phyloP scores from a whole-genome alignment of 2,888 invertebrate species.

The Thecophora atra region DNA sequence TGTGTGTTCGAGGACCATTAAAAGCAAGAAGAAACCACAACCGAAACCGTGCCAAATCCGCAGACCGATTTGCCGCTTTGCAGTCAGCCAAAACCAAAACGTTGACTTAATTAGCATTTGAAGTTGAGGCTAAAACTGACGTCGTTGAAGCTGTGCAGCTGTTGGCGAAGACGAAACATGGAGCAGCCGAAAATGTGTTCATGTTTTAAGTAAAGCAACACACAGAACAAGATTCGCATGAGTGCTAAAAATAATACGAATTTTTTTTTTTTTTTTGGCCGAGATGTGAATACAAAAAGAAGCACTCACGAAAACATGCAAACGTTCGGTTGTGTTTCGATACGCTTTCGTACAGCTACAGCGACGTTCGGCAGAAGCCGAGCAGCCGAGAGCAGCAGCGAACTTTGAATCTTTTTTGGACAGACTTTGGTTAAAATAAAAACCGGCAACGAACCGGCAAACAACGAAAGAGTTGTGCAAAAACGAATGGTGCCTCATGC shows the following conservation, averaged over 20 bases:
- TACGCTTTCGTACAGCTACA: neutral
- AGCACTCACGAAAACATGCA: neutral
- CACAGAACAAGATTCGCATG: neutral
- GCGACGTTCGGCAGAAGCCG: neutral
- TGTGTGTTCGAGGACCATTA: neutral
- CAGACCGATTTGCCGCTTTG: neutral
- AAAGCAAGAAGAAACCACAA: neutral
- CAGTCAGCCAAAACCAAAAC: neutral
- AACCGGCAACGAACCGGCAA: conserved; percentile 13
- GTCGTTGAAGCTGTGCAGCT: neutral
- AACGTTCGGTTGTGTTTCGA: neutral
- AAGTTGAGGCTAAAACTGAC: neutral
- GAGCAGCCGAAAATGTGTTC: neutral
- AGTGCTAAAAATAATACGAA: neutral
- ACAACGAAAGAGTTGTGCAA: no score
- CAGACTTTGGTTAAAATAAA: neutral
- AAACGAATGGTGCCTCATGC: neutral
- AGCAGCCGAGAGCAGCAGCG: neutral
- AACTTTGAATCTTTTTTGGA: neutral
- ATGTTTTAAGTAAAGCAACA: no score
- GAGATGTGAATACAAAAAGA: neutral
- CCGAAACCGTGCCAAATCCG: conserved; percentile 1
- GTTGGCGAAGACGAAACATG: neutral
- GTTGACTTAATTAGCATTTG: neutral
- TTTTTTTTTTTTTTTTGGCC: neutral